Evolutionary conservation across 2,888 invertebrate genomes (phyloP).

Genomic region (Melangyna quadrimaculata): DNA sequence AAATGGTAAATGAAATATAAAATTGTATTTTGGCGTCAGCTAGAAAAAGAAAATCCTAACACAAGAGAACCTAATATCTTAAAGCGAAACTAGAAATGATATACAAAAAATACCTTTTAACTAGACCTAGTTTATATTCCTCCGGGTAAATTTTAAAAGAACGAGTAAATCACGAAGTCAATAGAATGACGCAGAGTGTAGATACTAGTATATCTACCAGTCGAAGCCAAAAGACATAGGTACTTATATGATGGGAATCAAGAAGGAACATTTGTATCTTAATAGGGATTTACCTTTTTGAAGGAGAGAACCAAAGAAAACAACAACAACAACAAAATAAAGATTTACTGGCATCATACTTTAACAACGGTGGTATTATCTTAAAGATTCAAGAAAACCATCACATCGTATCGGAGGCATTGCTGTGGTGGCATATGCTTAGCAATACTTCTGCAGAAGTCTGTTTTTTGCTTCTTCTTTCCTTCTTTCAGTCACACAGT

Average conservation of each 20-base stretch:
- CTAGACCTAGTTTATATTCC: too few relatives aligned
- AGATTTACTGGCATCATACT: constrained; percentile 60
- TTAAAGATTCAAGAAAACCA: constrained; percentile 53
- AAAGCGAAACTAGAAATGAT: too few relatives aligned
- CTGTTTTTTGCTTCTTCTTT: neutral
- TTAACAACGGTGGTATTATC: constrained; percentile 50
- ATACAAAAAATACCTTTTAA: too few relatives aligned
- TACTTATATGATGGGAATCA: neutral
- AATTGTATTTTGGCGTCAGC: too few relatives aligned
- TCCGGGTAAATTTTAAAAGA: too few relatives aligned
- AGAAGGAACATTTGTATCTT: constrained; percentile 46
- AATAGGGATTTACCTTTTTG: constrained; percentile 50
- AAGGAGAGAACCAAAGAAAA: neutral
- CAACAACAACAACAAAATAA: constrained; percentile 7
- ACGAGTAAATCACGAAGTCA: too few relatives aligned
- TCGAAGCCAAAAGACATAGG: neutral
- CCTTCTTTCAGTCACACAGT: neutral
- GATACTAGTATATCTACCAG: neutral
- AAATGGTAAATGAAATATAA: too few relatives aligned
- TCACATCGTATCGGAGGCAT: constrained; percentile 1
- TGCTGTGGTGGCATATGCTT: neutral
- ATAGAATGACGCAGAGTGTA: neutral
- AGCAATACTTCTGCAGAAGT: neutral
- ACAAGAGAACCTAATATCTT: too few relatives aligned
- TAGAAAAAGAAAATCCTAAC: too few relatives aligned